Evolutionary conservation across 2,113 vertebrate genomes (phyloP), one percentile per base, ranked within the genome.

Genomic region (Paedocypris sp.): DNA sequence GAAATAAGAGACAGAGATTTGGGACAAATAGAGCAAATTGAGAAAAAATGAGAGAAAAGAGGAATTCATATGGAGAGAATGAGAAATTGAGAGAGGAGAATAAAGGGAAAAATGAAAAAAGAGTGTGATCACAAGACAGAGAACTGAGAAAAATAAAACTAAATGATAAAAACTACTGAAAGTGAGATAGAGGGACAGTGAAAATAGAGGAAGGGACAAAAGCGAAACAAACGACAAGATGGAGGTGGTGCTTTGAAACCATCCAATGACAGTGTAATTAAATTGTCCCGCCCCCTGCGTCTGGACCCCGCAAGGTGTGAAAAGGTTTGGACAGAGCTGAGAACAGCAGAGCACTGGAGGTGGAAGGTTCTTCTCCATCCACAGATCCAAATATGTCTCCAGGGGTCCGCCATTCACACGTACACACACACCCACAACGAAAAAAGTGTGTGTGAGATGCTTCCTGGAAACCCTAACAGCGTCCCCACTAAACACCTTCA

Each of bases 201-300:
- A 20, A 7, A 67, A 32, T 18, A 36, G 23, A 33, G 25, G 3
- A 6, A 7, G 5, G 39, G 5, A 41, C 23, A 15, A 7, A 28
- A 18, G 11, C 60, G 36, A 63, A 39, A 58, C 13, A 12, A 23
- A 60, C 72, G 26, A 60, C 38, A 69, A 73, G 66, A 61, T 50
- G n/a, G n/a, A n/a, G n/a, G 75, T 79, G 80, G 82, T 80, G 70
- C 76, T 75, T 75, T 79, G 80, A 80, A 83, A 65, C 72, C 73
- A 71, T n/a, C 56, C 85, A 85, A 82, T 75, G 75, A 82, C 60
- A 76, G 64, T 70, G 71, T 83, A 84, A 85, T 83, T 89, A 83
- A 83, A 77, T 83, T 80, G 79, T 72, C 74, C 80, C 71, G 70
- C 75, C 64, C 25, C 54, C 83, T 71, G 53, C 6, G 71, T 76